Base-by-base conservation (phyloP, 2,888 invertebrate species). In the Pachydiplax longipennis region DNA sequence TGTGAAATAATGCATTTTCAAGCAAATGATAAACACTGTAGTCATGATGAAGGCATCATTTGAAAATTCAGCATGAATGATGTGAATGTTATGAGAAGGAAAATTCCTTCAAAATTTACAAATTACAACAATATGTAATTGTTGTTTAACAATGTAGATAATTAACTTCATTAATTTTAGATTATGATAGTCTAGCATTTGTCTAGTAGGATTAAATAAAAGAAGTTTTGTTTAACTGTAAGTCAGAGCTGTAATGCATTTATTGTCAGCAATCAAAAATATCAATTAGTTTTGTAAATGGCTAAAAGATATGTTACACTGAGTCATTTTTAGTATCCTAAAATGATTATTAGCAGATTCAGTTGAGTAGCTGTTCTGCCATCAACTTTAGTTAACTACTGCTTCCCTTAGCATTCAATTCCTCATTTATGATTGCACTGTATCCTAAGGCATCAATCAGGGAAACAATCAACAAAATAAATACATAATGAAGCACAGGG, bases 261-360 rank as follows among this genome's bases (percentile, higher is more conserved):
- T 87, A 87, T 87, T 87, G 87, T 87, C 87, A 87, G 87, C 87
- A 87, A 87, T 87, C 87, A 87, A 87, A 87, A 87, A 87, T 87
- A 87, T 87, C 87, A 87, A 87, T 87, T 87, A 87, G 87, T 87
- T 87, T 61, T 87, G 87, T 87, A 87, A 87, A 87, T 87, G 87
- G 87, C 87, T 87, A 87, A 87, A 87, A 87, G 87, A 87, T 87
- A 87, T 87, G 87, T 87, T 61, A 87, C 87, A 87, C 87, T 87
- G 87, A 87, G 87, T 87, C 37, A 61, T 35, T 83, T 87, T 87
- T 87, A 87, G 87, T 87, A 87, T 87, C 87, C 87, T 87, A 87
- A 87, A 61, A 65, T 87, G 87, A 87, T 61, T 87, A 87, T 87
- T 87, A 87, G 87, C 87, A 87, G 87, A 87, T 87, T 87, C 65